phyloP scores from a whole-genome alignment of 2,113 vertebrate genomes.

The Saiga tatarica region DNA sequence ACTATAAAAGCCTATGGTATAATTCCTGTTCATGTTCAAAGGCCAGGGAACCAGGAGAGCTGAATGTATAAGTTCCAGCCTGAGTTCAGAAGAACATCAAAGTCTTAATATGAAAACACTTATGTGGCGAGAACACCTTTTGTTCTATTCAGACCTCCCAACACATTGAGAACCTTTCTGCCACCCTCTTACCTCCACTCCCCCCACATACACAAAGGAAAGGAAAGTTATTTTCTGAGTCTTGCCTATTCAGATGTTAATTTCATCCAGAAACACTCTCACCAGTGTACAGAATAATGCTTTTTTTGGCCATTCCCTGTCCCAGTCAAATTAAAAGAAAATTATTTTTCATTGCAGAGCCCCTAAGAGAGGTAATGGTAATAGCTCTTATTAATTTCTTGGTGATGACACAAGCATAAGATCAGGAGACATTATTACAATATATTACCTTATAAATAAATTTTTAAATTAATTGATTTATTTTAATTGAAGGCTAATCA shows the following conservation, averaged over 20 bases:
- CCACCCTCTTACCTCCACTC: neutral
- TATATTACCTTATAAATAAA: neutral
- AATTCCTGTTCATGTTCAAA: neutral
- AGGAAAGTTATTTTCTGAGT: neutral
- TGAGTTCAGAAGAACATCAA: neutral
- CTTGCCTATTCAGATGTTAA: neutral
- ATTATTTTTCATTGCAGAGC: neutral
- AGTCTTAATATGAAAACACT: neutral
- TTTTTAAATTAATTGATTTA: neutral
- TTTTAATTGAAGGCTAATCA: neutral
- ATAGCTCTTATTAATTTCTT: neutral
- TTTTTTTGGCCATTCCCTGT: neutral
- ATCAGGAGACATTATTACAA: neutral
- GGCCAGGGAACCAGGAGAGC: neutral
- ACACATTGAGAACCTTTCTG: neutral
- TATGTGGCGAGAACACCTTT: neutral
- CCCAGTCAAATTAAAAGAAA: neutral
- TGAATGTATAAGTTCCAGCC: neutral
- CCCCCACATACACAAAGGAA: fast-evolving
- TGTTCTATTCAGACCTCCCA: neutral
- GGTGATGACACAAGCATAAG: no score
- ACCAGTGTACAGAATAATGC: neutral
- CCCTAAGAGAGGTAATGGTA: neutral
- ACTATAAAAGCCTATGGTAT: fast-evolving
- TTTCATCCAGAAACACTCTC: neutral